phyloP scores from a whole-genome alignment of 2,797 vertebrate species.

The Picus viridis region DNA sequence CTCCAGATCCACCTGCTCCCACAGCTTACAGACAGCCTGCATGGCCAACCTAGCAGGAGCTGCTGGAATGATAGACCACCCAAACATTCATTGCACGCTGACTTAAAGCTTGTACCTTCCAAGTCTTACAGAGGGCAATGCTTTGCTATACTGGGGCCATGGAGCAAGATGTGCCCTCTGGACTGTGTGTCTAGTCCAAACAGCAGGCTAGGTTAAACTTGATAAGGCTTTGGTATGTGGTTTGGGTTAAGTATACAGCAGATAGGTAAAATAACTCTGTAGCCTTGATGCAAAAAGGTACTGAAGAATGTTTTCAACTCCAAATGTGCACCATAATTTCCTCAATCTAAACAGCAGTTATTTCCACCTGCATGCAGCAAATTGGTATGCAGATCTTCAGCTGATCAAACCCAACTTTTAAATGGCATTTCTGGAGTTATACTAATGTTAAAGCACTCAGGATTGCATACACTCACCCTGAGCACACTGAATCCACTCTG shows the following conservation, averaged over 20 bases:
- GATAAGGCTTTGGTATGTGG: fast-evolving
- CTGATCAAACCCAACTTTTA: neutral
- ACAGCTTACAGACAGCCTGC: neutral
- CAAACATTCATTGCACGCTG: fast-evolving
- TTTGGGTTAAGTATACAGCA: neutral
- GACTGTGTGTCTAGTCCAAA: neutral
- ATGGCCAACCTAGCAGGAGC: neutral
- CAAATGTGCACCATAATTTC: neutral
- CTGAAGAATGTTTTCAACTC: neutral
- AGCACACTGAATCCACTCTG: neutral
- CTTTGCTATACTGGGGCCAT: fast-evolving
- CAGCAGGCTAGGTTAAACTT: neutral
- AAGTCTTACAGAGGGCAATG: fast-evolving
- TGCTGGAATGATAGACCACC: neutral
- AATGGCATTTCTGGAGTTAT: neutral
- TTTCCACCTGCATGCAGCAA: neutral
- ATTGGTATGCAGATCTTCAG: neutral
- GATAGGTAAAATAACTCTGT: neutral
- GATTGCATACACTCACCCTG: neutral
- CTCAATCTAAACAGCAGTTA: neutral
- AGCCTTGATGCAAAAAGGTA: neutral
- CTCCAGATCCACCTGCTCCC: neutral
- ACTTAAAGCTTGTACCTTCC: neutral
- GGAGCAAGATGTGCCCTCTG: neutral
- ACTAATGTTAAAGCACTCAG: fast-evolving